These are phyloP conservation scores for Melanaphis sacchari DNA, from an alignment of 1,140 invertebrate genomes.

Conservation along the genomic window DNA sequence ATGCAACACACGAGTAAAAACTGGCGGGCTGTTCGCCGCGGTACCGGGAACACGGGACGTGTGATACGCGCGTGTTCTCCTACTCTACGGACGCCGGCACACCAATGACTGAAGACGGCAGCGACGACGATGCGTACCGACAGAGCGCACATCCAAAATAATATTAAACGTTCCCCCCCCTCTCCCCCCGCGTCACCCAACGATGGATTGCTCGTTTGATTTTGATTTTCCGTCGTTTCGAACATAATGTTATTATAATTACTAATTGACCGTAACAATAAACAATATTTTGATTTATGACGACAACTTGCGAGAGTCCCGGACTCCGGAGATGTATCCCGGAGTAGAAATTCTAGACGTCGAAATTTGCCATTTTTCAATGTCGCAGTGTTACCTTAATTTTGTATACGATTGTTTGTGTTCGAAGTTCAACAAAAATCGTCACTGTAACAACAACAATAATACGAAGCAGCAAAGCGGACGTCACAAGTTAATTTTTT, in stretches of 20 bases:
- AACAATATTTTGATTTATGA: too few species aligned
- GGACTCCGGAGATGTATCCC: too few species aligned
- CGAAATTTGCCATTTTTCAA: too few species aligned
- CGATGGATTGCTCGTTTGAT: not conserved
- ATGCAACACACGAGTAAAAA: slow-evolving; percentile 33
- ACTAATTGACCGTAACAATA: too few species aligned
- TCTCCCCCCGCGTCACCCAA: not conserved
- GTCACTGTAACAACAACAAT: too few species aligned
- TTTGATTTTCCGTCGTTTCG: not conserved
- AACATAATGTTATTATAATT: not conserved
- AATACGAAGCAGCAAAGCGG: too few species aligned
- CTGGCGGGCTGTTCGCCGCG: slow-evolving; percentile 33
- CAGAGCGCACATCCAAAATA: slow-evolving; percentile 11
- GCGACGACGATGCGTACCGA: not conserved
- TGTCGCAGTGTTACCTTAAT: too few species aligned
- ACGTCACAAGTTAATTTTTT: too few species aligned
- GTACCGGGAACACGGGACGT: slow-evolving; percentile 36
- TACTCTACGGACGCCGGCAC: slow-evolving; percentile 4
- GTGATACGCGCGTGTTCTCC: slow-evolving; percentile 31
- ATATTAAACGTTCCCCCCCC: not conserved
- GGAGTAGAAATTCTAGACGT: too few species aligned
- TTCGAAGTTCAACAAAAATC: too few species aligned
- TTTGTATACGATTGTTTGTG: too few species aligned
- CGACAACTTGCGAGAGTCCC: too few species aligned
- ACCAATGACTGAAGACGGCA: not conserved